Base-by-base conservation (phyloP, 2,113 vertebrate genomes). In the Tinamus guttatus region DNA sequence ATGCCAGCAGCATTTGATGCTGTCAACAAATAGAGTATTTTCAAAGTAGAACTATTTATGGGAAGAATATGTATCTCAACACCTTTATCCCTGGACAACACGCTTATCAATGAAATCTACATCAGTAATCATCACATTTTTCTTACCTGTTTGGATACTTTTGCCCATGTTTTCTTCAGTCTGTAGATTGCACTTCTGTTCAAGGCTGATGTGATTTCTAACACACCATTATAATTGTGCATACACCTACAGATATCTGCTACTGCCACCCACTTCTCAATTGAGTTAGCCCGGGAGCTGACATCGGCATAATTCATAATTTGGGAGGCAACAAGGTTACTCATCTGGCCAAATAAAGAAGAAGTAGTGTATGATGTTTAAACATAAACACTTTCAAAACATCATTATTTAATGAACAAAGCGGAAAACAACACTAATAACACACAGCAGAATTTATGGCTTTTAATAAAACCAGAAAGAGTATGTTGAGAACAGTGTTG, bases 101-200 rank as follows among this genome's bases (percentile, higher is more conserved):
- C 0, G 2, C 14, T 3, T 3, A 43, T 3, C 0, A 7, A 4
- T 4, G 49, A 77, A 59, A 56, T 34, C 21, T 8, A 13, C 59
- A 56, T 16, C 13, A 40, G 36, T 30, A 20, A 5, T 78, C 1
- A 5, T 78, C 1, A 0, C 0, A 5, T 1, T 9, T n/a, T 9
- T 24, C 97, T 98, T 86, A 99, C 99, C 98, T 99, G 99, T 94
- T 99, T 99, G 97, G 99, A 99, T 96, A 99, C 97, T 98, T 99
- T 99, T 59, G 98, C 98, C 99, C 99, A 99, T 49, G 99, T 99
- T 97, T 99, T 99, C 98, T 99, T 99, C 89, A 99, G 97, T 95
- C 99, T 98, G 97, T 99, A 99, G 98, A 99, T 99, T 97, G 99
- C 99, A 89, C 99, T 99, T 96, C 99, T 98, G 96, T 99, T 99